These are phyloP conservation scores for Trichomycterus rosablanca DNA, from an alignment of 2,113 vertebrate species.

Conservation along the genomic window DNA sequence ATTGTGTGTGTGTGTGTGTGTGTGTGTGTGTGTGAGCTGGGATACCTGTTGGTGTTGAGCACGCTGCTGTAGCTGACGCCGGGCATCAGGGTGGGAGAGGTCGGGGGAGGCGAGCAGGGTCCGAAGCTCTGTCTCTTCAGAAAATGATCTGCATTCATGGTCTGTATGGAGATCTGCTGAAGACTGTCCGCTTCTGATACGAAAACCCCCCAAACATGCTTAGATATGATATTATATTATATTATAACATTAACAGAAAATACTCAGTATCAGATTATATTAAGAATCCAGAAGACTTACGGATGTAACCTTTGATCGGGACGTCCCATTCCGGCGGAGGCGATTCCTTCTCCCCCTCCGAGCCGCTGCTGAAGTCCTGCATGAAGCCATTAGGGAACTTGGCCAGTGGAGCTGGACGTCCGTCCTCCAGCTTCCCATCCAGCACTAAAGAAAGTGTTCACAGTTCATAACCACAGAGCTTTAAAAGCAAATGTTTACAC, in stretches of 20 bases:
- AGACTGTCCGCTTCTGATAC: conserved; percentile 84
- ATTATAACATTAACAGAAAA: too few species aligned
- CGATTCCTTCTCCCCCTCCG: conserved; percentile 94
- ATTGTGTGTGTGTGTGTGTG: background rate
- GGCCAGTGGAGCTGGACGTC: conserved; percentile 71
- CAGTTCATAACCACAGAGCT: conserved; percentile 34
- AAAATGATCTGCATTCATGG: conserved; percentile 90
- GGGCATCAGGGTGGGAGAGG: conserved; percentile 66
- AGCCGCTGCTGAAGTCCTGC: conserved; percentile 90
- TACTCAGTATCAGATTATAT: too few species aligned
- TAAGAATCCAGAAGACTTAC: too few species aligned
- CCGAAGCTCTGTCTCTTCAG: conserved; percentile 80
- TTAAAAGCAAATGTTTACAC: conserved; percentile 2
- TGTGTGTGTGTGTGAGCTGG: background rate
- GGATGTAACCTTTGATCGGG: conserved; percentile 76
- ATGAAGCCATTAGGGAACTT: conserved; percentile 76
- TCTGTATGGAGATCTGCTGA: conserved; percentile 94
- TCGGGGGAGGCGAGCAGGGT: conserved; percentile 77
- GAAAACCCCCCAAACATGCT: too few species aligned
- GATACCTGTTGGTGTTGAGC: conserved; percentile 72
- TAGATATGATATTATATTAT: too few species aligned
- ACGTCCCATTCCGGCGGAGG: conserved; percentile 93
- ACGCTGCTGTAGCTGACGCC: conserved; percentile 87
- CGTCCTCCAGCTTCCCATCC: conserved; percentile 73
- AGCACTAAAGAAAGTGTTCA: conserved; percentile 25